Base-by-base conservation (phyloP, 2,797 vertebrate genomes). In the Gallinago solitaria region DNA sequence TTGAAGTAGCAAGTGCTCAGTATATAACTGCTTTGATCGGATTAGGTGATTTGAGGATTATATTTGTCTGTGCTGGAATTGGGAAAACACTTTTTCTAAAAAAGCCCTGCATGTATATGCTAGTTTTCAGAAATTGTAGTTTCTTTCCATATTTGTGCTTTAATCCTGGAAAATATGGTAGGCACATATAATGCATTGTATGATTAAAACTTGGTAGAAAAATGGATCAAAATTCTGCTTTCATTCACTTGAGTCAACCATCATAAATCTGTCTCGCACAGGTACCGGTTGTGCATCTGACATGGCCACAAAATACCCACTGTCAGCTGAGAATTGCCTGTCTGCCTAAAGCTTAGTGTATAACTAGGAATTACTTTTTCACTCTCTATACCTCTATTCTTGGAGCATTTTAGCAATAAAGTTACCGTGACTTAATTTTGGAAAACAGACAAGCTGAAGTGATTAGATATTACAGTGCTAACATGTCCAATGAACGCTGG, bases 11-110 rank as follows among this genome's bases (percentile, higher is more conserved):
- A 63, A 78, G 47, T 48, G 30, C 67, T 87, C 47, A 45, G 64
- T 89, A 6, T 71, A 25, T 24, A 69, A 81, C 61, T 59, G 61
- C 57, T 88, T 86, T 91, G 54, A 86, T 83, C 0, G 9, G 63
- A 79, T 93, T 94, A 90, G 39, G 45, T 83, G 87, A 83, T 86
- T 84, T 90, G 43, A 88, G 59, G 83, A 89, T 92, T 86, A 47
- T n/a, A 21, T 59, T 69, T 69, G 25, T 73, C 77, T 80, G 7
- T 74, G 89, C 89, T 11, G 19, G 80, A 83, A 70, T 4, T 78
- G 47, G 43, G 39, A 81, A 86, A 91, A 33, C 14, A 6, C 21
- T 51, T 94, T 74, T 77, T 35, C 21, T 47, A 4, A 69, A 68
- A 86, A 35, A 65, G 4, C 17, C 13, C 28, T 89, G 24, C 16